These are phyloP conservation scores for Diadegma fenestrale DNA, from an alignment of 2,888 invertebrate species.

Conservation along the genomic window DNA sequence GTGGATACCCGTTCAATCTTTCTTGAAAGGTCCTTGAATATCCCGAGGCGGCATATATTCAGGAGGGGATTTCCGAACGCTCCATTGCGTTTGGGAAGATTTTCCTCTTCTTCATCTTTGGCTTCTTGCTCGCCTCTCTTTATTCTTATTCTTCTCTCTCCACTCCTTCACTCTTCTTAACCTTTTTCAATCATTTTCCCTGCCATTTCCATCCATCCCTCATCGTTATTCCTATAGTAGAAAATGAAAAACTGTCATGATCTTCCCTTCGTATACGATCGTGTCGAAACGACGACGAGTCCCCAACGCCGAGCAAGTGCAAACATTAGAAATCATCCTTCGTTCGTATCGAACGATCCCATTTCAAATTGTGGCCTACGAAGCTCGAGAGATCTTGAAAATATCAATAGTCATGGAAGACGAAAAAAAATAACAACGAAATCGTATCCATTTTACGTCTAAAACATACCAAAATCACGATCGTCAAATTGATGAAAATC, in stretches of 20 bases:
- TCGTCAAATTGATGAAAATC: background rate
- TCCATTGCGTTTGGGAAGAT: constrained; percentile 54
- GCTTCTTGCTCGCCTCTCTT: constrained; percentile 22
- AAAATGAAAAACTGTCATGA: constrained; percentile 31
- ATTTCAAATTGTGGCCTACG: background rate
- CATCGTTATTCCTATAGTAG: constrained; percentile 22
- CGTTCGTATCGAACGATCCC: background rate
- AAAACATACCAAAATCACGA: background rate
- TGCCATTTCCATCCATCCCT: background rate
- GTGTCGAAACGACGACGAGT: background rate
- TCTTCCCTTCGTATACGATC: background rate
- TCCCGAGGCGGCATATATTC: constrained; percentile 49
- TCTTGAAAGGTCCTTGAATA: constrained; percentile 62
- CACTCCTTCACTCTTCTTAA: constrained; percentile 13
- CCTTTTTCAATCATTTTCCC: background rate
- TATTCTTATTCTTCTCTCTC: constrained; percentile 7
- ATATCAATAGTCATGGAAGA: background rate
- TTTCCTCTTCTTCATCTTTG: constrained; percentile 30
- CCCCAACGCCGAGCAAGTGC: background rate
- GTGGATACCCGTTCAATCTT: constrained; percentile 59
- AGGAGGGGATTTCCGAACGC: constrained; percentile 43
- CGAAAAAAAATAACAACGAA: background rate
- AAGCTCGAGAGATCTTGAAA: background rate
- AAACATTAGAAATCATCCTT: background rate
- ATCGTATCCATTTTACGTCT: background rate